Conservation (phyloP, 1,140 invertebrate genomes). For the Octopus sinensis region DNA sequence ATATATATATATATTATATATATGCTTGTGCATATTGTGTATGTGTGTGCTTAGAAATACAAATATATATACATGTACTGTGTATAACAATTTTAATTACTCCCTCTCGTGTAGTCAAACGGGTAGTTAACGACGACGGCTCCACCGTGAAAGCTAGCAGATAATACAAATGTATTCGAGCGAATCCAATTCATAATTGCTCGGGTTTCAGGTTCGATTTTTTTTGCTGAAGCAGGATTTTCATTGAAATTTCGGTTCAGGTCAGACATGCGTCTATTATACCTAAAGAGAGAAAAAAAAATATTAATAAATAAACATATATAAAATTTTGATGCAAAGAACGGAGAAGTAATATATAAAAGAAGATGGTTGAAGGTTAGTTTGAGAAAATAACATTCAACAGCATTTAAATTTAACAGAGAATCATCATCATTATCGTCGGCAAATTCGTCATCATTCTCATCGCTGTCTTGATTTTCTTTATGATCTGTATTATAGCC, state of each 20-base stretch:
- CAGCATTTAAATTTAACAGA: too few species aligned
- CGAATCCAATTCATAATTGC: conserved; percentile 89
- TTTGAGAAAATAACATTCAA: too few species aligned
- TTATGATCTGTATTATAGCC: too few species aligned
- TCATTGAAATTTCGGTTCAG: conserved; percentile 97
- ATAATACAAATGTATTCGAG: conserved; percentile 84
- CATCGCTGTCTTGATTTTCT: too few species aligned
- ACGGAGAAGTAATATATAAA: too few species aligned
- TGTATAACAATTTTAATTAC: conserved; percentile 4
- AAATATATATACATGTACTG: neutral
- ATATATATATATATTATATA: conserved; percentile 5
- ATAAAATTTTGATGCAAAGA: too few species aligned
- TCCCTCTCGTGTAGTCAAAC: conserved; percentile 64
- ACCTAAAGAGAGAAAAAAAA: conserved; percentile 54
- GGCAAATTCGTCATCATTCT: too few species aligned
- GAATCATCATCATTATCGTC: too few species aligned
- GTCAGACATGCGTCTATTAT: conserved; percentile 79
- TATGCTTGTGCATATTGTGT: neutral
- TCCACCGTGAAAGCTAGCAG: conserved; percentile 92
- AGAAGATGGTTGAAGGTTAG: too few species aligned
- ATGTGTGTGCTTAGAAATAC: neutral
- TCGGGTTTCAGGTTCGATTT: conserved; percentile 70
- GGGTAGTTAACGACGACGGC: conserved; percentile 87
- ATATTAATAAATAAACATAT: neutral
- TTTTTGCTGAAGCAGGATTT: conserved; percentile 63